phyloP scores from a whole-genome alignment of 2,797 vertebrate genomes.

The Xenentodon cancila region DNA sequence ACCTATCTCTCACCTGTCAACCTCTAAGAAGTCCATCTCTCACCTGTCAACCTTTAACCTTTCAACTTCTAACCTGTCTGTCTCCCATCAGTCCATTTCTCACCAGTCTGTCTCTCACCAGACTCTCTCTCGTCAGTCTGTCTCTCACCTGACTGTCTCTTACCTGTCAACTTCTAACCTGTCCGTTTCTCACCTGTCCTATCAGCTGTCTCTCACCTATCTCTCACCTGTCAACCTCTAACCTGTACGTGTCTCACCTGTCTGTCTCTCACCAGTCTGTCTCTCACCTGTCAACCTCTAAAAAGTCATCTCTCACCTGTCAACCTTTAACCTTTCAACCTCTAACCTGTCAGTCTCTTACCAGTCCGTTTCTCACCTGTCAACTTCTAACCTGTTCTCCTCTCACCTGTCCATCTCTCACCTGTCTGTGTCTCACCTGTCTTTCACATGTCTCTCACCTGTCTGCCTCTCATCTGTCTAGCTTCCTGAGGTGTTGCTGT shows the following conservation, averaged over 20 bases:
- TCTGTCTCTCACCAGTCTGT: neutral
- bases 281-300: neutral
- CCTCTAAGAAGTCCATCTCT: neutral
- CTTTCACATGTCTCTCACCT: neutral
- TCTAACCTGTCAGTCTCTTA: neutral
- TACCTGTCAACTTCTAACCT: neutral
- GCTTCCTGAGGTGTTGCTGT: conserved; percentile 89
- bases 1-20: conserved; percentile 6
- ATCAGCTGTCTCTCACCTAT: conserved; percentile 49
- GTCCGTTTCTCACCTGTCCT: conserved; percentile 39
- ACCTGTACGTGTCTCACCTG: neutral
- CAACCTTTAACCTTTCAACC: no score
- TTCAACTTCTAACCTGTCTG: conserved; percentile 35
- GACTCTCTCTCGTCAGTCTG: neutral
- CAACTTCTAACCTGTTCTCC: neutral
- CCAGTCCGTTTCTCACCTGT: neutral
- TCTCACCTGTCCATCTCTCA: neutral
- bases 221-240: no score
- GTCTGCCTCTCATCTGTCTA: conserved; percentile 44
- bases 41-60: conserved; percentile 79
- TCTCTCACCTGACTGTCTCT: neutral
- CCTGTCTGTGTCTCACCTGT: neutral
- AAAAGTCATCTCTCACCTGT: no score
- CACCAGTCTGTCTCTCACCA: neutral
- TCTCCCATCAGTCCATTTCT: no score